Evolutionary conservation across 2,113 vertebrate genomes (phyloP).

Genomic region (Eulemur macaco): DNA sequence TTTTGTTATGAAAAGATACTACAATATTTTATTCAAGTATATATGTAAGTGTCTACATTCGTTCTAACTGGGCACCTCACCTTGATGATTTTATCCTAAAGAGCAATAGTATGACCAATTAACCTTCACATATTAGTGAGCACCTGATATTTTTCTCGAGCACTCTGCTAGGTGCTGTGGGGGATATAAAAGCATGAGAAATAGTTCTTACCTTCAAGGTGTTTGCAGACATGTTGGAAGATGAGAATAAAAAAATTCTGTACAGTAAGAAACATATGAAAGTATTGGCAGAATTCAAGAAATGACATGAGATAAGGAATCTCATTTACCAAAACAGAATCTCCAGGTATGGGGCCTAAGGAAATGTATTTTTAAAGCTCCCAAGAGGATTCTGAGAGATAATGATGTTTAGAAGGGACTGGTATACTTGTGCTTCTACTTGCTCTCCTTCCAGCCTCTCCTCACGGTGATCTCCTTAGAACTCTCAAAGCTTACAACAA

Average conservation of each 20-base stretch:
- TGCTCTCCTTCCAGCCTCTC: not conserved
- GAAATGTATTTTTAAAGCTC: not conserved
- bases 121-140: not conserved
- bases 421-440: not conserved
- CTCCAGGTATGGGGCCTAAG: not conserved
- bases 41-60: not conserved
- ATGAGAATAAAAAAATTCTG: constrained; percentile 10
- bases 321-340: not conserved
- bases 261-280: not conserved
- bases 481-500: not conserved
- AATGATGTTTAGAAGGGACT: not conserved
- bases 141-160: not conserved
- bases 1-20: not conserved
- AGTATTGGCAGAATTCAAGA: not conserved
- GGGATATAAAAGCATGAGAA: not conserved
- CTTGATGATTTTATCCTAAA: not conserved
- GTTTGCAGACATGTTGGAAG: not conserved
- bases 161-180: not conserved
- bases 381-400: not conserved
- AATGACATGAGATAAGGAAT: not conserved
- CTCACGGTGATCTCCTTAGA: not conserved
- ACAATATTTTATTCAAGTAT: not conserved
- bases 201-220: not conserved
- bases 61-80: not conserved
- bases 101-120: not conserved